A percentile compares a stretch with the other conserved stretches of the same genome.
phyloP scores from a whole-genome alignment of 92 coral and sea anemone species.

The Phymanthus crucifer region DNA sequence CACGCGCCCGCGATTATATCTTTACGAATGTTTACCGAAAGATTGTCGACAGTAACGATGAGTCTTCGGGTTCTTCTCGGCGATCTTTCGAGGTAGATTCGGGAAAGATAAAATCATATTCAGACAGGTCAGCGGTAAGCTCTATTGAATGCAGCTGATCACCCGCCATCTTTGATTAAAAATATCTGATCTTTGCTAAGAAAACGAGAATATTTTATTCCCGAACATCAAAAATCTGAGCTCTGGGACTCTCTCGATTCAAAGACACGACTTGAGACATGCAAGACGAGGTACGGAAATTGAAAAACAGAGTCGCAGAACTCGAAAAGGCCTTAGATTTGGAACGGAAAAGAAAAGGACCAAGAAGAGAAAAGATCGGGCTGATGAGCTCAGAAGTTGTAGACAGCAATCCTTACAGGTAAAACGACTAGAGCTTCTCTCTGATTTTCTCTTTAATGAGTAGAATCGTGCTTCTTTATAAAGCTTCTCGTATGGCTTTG shows the following conservation, averaged over 20 bases:
- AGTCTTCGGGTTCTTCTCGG: not conserved
- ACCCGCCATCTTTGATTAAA: constrained; percentile 10
- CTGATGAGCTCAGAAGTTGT: constrained; percentile 92
- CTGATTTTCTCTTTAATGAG: not conserved
- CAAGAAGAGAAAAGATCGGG: constrained; percentile 68
- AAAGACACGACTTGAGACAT: constrained; percentile 34
- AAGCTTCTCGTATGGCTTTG: not conserved
- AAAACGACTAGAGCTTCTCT: not conserved
- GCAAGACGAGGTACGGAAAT: constrained; percentile 81
- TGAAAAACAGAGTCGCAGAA: constrained; percentile 77
- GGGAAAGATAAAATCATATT: not conserved
- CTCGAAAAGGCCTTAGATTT: constrained; percentile 81
- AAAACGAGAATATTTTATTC: not conserved
- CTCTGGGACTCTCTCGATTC: constrained; percentile 10
- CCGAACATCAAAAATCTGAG: constrained; percentile 2
- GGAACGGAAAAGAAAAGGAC: constrained; percentile 73
- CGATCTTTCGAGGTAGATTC: not conserved
- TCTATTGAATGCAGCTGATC: constrained; percentile 29
- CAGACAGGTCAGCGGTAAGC: constrained; percentile 23
- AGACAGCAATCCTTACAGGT: constrained; percentile 98
- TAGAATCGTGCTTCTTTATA: not conserved
- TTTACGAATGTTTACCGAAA: not conserved
- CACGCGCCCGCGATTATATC: constrained; percentile 26
- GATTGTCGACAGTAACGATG: not conserved
- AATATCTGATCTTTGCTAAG: not conserved